A percentile compares a stretch with the other conserved stretches of the same genome.
Evolutionary conservation across 2,113 vertebrate species (phyloP).

Genomic region (Gymnorhina tibicen): DNA sequence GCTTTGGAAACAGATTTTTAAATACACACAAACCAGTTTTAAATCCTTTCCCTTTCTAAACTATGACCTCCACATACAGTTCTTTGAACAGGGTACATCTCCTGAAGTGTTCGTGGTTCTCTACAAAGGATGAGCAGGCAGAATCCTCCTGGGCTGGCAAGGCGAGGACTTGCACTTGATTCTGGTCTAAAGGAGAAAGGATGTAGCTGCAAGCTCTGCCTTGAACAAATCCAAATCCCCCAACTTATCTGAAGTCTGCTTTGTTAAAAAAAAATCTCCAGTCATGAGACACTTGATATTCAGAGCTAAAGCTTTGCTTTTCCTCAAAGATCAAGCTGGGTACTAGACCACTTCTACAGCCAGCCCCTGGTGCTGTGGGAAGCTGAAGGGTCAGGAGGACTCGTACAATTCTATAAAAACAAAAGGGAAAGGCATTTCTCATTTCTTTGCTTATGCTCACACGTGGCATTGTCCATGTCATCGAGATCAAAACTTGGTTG

Average conservation of each 20-base stretch:
- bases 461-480: background rate
- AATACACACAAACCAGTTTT: background rate
- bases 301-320: background rate
- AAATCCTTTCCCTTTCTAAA: background rate
- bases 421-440: background rate
- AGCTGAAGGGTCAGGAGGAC: background rate
- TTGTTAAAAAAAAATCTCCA: background rate
- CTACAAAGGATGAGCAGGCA: background rate
- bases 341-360: background rate
- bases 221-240: background rate
- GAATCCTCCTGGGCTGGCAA: background rate
- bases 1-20: background rate
- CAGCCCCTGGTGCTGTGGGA: background rate
- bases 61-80: background rate
- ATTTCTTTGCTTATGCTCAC: background rate
- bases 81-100: background rate
- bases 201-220: background rate
- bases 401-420: background rate
- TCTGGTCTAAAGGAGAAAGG: background rate
- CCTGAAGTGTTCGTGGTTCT: background rate
- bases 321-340: background rate
- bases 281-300: background rate
- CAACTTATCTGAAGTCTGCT: background rate
- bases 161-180: background rate
- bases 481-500: background rate